A percentile compares a stretch with the other conserved stretches of the same genome.
These are phyloP conservation scores for Clarias batrachus DNA, from an alignment of 2,113 vertebrate species.

Conservation along the genomic window DNA sequence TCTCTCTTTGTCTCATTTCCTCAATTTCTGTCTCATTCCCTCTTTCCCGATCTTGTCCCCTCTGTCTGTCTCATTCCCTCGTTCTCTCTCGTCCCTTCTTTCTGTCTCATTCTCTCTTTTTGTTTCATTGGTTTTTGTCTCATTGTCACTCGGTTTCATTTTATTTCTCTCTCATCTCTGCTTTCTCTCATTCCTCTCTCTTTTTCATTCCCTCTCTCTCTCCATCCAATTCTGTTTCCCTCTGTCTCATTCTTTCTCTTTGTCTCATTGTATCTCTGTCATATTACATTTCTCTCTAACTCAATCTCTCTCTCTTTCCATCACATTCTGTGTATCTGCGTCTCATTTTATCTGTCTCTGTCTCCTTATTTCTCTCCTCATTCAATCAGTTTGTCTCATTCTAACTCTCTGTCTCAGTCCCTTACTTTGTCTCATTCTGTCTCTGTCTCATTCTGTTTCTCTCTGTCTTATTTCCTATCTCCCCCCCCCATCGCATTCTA, in stretches of 20 bases:
- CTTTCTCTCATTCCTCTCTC: no score
- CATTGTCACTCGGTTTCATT: no score
- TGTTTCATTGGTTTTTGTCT: neutral
- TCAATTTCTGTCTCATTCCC: neutral
- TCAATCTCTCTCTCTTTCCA: neutral
- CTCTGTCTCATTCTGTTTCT: neutral
- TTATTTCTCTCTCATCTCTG: no score
- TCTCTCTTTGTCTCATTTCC: neutral
- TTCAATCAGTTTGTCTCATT: neutral
- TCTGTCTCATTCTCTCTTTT: neutral
- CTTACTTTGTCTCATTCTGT: neutral
- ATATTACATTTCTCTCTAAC: neutral
- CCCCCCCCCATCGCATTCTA: no score
- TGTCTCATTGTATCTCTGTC: neutral
- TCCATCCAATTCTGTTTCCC: neutral
- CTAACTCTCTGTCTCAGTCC: conserved; percentile 49
- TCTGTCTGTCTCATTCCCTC: neutral
- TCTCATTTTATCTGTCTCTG: neutral
- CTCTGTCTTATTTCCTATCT: conserved; percentile 34
- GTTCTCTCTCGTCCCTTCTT: neutral
- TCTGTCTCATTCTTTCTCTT: neutral
- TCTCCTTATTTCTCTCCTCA: neutral
- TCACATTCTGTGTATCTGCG: neutral
- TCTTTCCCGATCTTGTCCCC: neutral
- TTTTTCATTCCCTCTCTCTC: neutral